Conservation (phyloP, 2,113 vertebrate species). For the Scalopus aquaticus region DNA sequence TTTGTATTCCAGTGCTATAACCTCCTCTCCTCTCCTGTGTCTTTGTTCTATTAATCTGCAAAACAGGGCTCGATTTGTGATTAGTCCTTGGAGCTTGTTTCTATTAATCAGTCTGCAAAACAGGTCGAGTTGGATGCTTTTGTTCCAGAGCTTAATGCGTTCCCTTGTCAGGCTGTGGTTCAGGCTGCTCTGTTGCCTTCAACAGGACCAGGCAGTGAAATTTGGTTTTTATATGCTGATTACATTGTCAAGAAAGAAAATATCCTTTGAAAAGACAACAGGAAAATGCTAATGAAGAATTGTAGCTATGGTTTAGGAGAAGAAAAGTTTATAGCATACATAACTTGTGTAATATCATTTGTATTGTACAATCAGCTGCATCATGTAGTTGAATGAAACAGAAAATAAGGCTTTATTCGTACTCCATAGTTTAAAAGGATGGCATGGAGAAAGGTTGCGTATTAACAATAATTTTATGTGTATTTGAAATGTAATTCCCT, state of each 20-base stretch:
- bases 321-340: conserved; percentile 48
- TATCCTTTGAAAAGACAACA: conserved; percentile 44
- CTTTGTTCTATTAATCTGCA: conserved; percentile 88
- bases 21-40: conserved; percentile 79
- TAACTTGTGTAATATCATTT: not conserved
- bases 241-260: conserved; percentile 60
- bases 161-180: conserved; percentile 68
- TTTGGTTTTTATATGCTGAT: conserved; percentile 60
- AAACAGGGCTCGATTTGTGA: conserved; percentile 86
- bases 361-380: not conserved
- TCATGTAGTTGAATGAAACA: not conserved
- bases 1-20: conserved; percentile 84
- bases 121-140: conserved; percentile 80
- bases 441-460: not conserved
- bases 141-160: conserved; percentile 78
- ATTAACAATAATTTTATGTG: not conserved
- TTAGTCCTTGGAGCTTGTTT: conserved; percentile 87
- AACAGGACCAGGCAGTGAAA: conserved; percentile 52
- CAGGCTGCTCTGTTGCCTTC: conserved; percentile 55
- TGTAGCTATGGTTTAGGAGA: not conserved
- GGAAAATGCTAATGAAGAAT: conserved; percentile 13
- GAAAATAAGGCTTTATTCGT: conserved; percentile 27
- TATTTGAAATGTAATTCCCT: conserved; percentile 25
- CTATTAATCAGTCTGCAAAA: conserved; percentile 88
- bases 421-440: not conserved